phyloP scores from a whole-genome alignment of 2,113 vertebrate genomes.

The Phrynosoma platyrhinos region DNA sequence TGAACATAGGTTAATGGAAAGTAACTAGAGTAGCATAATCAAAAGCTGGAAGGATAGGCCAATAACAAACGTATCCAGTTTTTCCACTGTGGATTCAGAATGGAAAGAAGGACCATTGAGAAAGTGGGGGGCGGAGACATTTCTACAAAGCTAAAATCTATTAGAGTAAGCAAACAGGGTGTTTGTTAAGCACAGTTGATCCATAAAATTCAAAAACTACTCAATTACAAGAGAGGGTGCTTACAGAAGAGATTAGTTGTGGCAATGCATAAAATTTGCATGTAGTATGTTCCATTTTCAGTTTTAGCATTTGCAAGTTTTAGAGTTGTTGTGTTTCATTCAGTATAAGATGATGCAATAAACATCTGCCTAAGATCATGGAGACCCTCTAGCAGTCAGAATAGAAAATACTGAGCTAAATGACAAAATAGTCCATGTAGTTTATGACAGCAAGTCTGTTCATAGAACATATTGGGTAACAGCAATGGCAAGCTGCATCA shows the following conservation, averaged over 20 bases:
- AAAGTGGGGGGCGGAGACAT: neutral
- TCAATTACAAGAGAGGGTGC: no score
- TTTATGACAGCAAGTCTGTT: neutral
- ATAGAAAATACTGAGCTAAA: neutral
- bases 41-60: neutral
- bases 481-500: neutral
- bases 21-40: neutral
- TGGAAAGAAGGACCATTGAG: neutral
- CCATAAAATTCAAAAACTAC: neutral
- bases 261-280: neutral
- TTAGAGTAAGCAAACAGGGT: neutral
- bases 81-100: neutral
- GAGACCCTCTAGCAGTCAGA: neutral
- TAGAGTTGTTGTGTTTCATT: neutral
- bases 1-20: neutral
- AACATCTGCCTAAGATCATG: no score
- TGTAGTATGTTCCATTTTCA: neutral
- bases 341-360: neutral
- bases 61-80: neutral
- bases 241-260: no score
- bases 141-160: neutral
- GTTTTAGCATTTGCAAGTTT: neutral
- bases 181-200: neutral
- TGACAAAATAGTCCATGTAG: neutral
- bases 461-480: neutral